Evolutionary conservation across 2,888 invertebrate species (phyloP).

Genomic region (Dascillus cervinus): DNA sequence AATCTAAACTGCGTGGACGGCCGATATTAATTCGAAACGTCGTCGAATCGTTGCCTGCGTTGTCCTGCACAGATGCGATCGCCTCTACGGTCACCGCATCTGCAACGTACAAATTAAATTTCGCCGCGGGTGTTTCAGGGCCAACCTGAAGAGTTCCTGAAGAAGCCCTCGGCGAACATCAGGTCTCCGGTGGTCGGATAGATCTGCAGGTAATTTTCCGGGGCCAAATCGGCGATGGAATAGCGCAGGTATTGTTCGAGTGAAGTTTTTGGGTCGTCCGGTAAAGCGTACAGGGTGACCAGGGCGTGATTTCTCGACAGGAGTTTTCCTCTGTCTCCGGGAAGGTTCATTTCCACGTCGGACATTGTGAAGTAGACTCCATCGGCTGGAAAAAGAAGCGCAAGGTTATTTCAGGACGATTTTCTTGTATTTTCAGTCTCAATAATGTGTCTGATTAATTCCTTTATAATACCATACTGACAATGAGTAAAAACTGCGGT

Average conservation of each 20-base stretch:
- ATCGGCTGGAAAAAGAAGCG: conserved; percentile 28
- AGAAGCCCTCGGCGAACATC: conserved; percentile 20
- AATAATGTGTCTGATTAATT: too few species aligned
- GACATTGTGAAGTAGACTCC: conserved; percentile 33
- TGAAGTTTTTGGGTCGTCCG: conserved; percentile 12
- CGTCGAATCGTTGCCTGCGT: conserved; percentile 19
- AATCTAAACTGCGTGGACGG: conserved; percentile 24
- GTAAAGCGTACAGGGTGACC: conserved; percentile 23
- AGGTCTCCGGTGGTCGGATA: conserved; percentile 24
- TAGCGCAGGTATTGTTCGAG: conserved; percentile 17
- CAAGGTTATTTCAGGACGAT: too few species aligned
- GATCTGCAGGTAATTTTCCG: conserved; percentile 20
- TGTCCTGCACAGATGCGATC: conserved; percentile 26
- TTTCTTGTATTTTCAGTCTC: too few species aligned
- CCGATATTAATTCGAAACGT: conserved; percentile 25
- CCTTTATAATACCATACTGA: too few species aligned
- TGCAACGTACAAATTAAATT: conserved; percentile 14
- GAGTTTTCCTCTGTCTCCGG: conserved; percentile 24
- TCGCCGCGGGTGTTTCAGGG: too few species aligned
- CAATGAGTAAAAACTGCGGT: too few species aligned
- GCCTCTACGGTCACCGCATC: conserved; percentile 20
- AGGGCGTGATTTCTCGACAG: conserved; percentile 22
- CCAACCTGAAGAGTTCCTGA: too few species aligned
- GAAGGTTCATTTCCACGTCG: conserved; percentile 28
- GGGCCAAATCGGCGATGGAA: conserved; percentile 17